A percentile compares a stretch with the other conserved stretches of the same genome.
phyloP scores from a whole-genome alignment of 2,797 vertebrate genomes.

The Hydrophis major region DNA sequence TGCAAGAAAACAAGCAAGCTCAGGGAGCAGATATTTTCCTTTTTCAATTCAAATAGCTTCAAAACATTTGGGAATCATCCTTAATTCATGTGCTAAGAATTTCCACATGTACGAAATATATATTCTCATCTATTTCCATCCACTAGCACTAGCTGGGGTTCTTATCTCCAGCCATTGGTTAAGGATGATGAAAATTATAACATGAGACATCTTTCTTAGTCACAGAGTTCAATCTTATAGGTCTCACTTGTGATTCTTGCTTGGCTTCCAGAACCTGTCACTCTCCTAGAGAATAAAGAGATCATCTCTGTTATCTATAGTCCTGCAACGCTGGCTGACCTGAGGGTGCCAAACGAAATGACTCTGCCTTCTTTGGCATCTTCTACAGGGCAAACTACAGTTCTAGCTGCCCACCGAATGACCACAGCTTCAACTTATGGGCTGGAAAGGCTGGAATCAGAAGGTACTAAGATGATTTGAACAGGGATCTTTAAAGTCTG shows the following conservation, averaged over 20 bases:
- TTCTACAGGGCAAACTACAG: slow-evolving; percentile 54
- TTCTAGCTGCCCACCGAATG: slow-evolving; percentile 48
- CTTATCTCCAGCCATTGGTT: neutral
- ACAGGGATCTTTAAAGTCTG: neutral
- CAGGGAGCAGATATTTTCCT: neutral
- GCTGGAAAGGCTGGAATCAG: slow-evolving; percentile 72
- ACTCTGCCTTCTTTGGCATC: slow-evolving; percentile 41
- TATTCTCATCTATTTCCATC: neutral
- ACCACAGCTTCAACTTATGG: slow-evolving; percentile 68
- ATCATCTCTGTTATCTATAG: slow-evolving; percentile 20
- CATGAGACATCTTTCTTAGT: neutral
- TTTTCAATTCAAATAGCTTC: neutral
- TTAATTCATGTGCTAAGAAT: neutral
- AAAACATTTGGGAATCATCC: neutral
- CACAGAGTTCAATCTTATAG: neutral
- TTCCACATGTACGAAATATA: neutral
- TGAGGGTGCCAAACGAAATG: slow-evolving; percentile 40
- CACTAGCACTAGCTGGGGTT: neutral
- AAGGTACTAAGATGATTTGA: slow-evolving; percentile 65
- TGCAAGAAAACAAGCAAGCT: too few species aligned
- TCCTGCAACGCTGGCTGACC: slow-evolving; percentile 41
- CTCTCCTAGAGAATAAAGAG: slow-evolving; percentile 33
- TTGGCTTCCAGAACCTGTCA: neutral
- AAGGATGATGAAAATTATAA: neutral
- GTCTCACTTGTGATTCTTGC: neutral